These are phyloP conservation scores for cattle (Bos taurus) DNA, from an alignment of 2,113 vertebrate genomes.

Conservation along the genomic window ARS-UCD2.0 NC_037335.1:50331001-50331500, in stretches of 20 bases:
- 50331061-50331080: background rate
- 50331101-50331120: background rate
- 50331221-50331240: conserved; percentile 23
- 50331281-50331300: conserved; percentile 39
- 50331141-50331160: background rate
- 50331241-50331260: background rate
- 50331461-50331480: background rate
- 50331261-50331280: background rate
- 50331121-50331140: background rate
- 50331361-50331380: background rate
- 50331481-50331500: background rate
- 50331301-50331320: background rate
- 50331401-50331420: background rate
- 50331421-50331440: background rate
- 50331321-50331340: background rate
- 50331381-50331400: background rate
- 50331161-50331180: conserved; percentile 33
- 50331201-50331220: background rate
- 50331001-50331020: background rate
- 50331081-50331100: background rate
- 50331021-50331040: background rate
- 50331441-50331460: background rate
- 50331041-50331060: conserved; percentile 5
- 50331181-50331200: background rate
- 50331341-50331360: background rate